phyloP scores from a whole-genome alignment of 2,888 invertebrate species.

The Heliothis peltigera region DNA sequence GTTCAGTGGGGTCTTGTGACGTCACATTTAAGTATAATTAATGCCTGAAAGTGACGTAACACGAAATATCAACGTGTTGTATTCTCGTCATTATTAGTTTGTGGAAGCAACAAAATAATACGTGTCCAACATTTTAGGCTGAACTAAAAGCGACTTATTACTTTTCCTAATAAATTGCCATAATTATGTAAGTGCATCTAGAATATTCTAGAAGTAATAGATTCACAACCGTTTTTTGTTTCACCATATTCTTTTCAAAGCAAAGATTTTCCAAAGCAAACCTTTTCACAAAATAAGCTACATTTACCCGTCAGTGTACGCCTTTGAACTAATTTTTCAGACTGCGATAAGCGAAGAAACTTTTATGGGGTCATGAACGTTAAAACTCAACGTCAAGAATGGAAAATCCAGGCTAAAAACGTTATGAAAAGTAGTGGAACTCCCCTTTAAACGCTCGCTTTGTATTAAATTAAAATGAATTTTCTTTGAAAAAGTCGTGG shows the following conservation, averaged over 20 bases:
- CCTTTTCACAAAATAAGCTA: slow-evolving; percentile 25
- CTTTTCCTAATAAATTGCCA: no score
- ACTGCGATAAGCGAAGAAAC: slow-evolving; percentile 50
- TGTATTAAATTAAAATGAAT: slow-evolving; percentile 34
- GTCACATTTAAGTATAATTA: no score
- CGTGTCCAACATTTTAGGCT: no score
- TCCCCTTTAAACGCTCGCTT: slow-evolving; percentile 30
- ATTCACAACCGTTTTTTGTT: background rate
- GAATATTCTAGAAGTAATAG: no score
- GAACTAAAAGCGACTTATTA: no score
- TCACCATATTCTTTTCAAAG: slow-evolving; percentile 9
- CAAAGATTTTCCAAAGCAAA: slow-evolving; percentile 4
- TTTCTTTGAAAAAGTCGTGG: slow-evolving; percentile 30
- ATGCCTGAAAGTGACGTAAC: no score
- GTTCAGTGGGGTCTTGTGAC: no score
- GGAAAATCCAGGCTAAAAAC: slow-evolving; percentile 44
- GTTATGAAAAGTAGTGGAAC: slow-evolving; percentile 36
- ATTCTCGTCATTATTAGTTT: no score
- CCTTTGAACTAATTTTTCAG: slow-evolving; percentile 70
- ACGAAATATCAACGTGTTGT: no score
- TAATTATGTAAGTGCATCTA: no score
- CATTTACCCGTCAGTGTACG: slow-evolving; percentile 26
- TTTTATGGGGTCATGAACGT: slow-evolving; percentile 51
- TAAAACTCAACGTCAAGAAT: slow-evolving; percentile 62
- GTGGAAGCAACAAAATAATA: no score